These are phyloP conservation scores for Aricia agestis DNA, from an alignment of 1,140 invertebrate species.

Conservation along the genomic window DNA sequence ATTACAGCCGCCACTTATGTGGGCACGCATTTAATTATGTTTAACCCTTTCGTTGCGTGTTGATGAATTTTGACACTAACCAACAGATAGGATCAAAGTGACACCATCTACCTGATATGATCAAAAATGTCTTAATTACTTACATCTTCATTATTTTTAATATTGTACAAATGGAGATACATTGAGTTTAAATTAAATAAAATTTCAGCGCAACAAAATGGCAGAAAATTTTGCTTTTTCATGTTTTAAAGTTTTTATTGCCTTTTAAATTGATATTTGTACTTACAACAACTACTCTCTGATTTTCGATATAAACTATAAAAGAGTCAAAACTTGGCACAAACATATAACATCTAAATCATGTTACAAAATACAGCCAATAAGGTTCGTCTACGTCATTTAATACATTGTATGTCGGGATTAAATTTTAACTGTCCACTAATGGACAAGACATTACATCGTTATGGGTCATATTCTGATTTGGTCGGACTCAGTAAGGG, in stretches of 20 bases:
- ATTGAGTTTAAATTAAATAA: no score
- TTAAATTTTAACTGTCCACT: not conserved
- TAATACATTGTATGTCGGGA: not conserved
- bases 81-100: not conserved
- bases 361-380: not conserved
- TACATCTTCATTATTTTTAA: not conserved
- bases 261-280: no score
- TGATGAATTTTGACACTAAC: not conserved
- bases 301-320: no score
- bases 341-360: not conserved
- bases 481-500: not conserved
- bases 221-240: no score
- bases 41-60: not conserved
- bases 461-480: not conserved
- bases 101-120: not conserved
- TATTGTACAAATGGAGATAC: not conserved
- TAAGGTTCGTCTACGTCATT: not conserved
- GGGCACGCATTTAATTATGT: constrained; percentile 7
- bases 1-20: not conserved
- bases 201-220: no score
- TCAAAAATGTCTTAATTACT: not conserved
- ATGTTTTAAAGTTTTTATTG: no score
- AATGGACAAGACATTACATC: not conserved
- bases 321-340: no score
- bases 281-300: no score